Evolutionary conservation across 2,797 vertebrate genomes (phyloP).

Genomic region (Menidia menidia): DNA sequence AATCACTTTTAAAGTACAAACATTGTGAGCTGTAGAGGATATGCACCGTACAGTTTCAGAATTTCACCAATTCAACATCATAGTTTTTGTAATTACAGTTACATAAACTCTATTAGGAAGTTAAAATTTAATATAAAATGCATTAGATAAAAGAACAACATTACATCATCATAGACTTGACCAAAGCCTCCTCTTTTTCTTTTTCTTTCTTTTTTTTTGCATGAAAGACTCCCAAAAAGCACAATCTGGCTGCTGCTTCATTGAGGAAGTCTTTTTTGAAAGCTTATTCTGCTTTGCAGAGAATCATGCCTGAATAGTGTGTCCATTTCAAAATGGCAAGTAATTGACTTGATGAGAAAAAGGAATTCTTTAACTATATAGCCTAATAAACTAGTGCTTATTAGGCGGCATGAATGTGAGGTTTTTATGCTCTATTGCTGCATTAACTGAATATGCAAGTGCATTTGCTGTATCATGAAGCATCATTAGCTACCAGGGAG

Average conservation of each 20-base stretch:
- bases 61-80: not conserved
- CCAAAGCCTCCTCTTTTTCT: not conserved
- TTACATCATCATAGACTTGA: not conserved
- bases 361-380: not conserved
- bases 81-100: not conserved
- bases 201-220: not conserved
- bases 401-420: not conserved
- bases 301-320: not conserved
- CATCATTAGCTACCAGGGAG: slow-evolving; percentile 20
- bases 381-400: no score
- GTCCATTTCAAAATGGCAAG: not conserved
- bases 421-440: not conserved
- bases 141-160: no score
- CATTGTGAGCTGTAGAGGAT: not conserved
- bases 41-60: no score
- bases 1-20: not conserved
- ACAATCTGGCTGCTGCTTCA: not conserved
- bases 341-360: not conserved
- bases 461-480: not conserved
- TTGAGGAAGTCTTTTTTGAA: not conserved
- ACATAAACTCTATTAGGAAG: not conserved
- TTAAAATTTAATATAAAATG: no score
- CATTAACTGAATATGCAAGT: not conserved
- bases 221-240: not conserved
- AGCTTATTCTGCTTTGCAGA: not conserved